A percentile compares a stretch with the other conserved stretches of the same genome.
Evolutionary conservation across 2,797 vertebrate genomes (phyloP).

Genomic region (Austrolebias charrua): DNA sequence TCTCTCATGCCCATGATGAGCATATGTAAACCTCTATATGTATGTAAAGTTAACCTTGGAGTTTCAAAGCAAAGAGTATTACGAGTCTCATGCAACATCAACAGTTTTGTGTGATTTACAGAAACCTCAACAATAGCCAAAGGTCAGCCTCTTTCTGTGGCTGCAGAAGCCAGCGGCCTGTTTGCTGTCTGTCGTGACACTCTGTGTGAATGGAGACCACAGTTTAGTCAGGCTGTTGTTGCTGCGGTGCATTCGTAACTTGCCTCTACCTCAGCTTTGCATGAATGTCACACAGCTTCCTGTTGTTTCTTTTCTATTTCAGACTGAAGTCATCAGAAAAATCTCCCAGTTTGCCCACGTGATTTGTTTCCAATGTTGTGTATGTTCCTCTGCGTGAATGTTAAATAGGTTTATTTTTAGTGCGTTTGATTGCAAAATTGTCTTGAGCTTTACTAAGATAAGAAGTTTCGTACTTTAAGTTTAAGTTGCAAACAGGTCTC

Average conservation of each 20-base stretch:
- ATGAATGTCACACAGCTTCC: conserved; percentile 61
- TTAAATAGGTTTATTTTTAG: conserved; percentile 28
- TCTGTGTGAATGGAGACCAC: conserved; percentile 58
- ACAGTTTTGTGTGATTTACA: conserved; percentile 10
- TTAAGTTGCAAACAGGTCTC: no score
- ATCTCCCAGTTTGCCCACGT: conserved; percentile 29
- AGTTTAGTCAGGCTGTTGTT: conserved; percentile 52
- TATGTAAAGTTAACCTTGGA: neutral
- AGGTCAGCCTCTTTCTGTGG: conserved; percentile 27
- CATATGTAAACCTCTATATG: neutral
- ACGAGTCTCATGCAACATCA: neutral
- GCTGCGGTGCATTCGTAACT: conserved; percentile 56
- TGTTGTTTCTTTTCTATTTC: conserved; percentile 63
- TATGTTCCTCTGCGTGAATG: conserved; percentile 6
- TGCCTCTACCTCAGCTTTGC: conserved; percentile 50
- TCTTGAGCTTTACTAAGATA: neutral
- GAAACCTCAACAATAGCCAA: conserved; percentile 40
- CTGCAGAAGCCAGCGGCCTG: conserved; percentile 35
- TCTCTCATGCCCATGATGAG: no score
- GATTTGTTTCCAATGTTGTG: conserved; percentile 5
- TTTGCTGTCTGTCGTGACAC: conserved; percentile 34
- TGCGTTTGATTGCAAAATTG: conserved; percentile 6
- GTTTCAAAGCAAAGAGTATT: conserved; percentile 1
- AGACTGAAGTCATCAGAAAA: conserved; percentile 42
- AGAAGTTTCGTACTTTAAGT: neutral